Evolutionary conservation across 2,797 vertebrate species (phyloP), one percentile per base, ranked within the genome.

Genomic region (Acanthiza pusilla): DNA sequence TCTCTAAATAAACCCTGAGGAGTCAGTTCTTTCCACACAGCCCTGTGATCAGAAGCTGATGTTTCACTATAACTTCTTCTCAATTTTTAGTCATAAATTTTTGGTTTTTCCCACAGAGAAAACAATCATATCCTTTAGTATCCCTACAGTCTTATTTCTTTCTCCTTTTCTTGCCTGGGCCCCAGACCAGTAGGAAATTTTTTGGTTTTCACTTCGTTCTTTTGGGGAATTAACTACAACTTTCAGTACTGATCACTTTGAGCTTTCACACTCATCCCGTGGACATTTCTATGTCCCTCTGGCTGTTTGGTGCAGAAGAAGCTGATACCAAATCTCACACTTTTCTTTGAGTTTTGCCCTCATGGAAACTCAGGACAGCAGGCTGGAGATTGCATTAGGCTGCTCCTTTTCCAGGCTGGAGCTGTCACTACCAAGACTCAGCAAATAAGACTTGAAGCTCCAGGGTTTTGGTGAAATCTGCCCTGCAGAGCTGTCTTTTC

Each of bases 41-140:
- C 23, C 8, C 8, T 3, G 3, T 68, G 42, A 38, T 20, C 18
- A 72, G 32, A 86, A 75, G 32, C 34, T 74, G 53, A 18, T 61
- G 20, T 19, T 53, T 71, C 54, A 42, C 29, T 45, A 3, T 16
- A 77, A 21, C 9, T 67, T 88, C 30, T 78, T 36, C 15, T 48
- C 18, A 34, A 8, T 14, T 54, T 61, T n/a, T 38, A 57, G 53
- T 55, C 5, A 40, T 11, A 30, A 2, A 19, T 32, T 17, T 14
- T 9, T 23, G 22, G 7, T 26, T 7, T 8, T 5, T 1, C 5
- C 2, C 13, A 3, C 15, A 12, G 5, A 48, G 25, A 43, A 81
- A 81, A 40, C 4, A 34, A 11, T 34, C 6, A 3, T 29, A 25
- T 71, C 36, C 32, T 54, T 63, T 80, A 27, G 15, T 47, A 10